Percentiles rank a stretch among this genome's conserved stretches.
phyloP scores from a whole-genome alignment of 2,888 invertebrate species.

The Barypeithes pellucidus region DNA sequence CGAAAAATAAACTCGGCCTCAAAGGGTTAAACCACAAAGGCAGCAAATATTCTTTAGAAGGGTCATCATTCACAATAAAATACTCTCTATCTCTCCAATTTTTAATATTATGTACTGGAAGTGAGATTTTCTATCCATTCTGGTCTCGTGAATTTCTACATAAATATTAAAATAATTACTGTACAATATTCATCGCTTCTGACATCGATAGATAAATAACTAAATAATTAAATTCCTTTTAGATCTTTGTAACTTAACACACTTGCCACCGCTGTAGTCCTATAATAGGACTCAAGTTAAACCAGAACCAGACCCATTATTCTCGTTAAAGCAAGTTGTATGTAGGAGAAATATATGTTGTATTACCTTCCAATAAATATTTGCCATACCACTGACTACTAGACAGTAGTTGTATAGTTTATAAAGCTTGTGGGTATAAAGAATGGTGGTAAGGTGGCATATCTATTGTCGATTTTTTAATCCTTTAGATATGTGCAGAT shows the following conservation, averaged over 20 bases:
- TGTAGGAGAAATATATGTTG: conserved; percentile 52
- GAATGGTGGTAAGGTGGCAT: conserved; percentile 44
- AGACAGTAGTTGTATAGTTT: conserved; percentile 53
- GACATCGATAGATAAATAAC: too few relatives aligned
- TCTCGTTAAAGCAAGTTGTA: conserved; percentile 37
- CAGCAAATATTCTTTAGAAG: too few relatives aligned
- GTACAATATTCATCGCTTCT: too few relatives aligned
- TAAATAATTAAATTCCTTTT: neutral
- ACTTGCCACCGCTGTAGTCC: conserved; percentile 16
- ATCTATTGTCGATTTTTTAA: conserved; percentile 46
- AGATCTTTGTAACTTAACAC: neutral
- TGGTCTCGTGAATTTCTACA: too few relatives aligned
- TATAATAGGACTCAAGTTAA: conserved; percentile 33
- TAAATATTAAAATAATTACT: too few relatives aligned
- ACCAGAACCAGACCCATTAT: conserved; percentile 48
- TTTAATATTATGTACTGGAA: too few relatives aligned
- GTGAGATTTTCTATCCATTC: too few relatives aligned
- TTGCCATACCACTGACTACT: conserved; percentile 51
- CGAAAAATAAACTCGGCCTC: too few relatives aligned
- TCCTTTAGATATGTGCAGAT: conserved; percentile 34
- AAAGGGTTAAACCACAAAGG: too few relatives aligned
- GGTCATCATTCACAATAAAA: too few relatives aligned
- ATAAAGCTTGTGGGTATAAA: conserved; percentile 52
- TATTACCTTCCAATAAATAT: conserved; percentile 53
- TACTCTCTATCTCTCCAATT: too few relatives aligned